Conservation (phyloP, 2,888 invertebrate genomes). For the Protodeltote pygarga region DNA sequence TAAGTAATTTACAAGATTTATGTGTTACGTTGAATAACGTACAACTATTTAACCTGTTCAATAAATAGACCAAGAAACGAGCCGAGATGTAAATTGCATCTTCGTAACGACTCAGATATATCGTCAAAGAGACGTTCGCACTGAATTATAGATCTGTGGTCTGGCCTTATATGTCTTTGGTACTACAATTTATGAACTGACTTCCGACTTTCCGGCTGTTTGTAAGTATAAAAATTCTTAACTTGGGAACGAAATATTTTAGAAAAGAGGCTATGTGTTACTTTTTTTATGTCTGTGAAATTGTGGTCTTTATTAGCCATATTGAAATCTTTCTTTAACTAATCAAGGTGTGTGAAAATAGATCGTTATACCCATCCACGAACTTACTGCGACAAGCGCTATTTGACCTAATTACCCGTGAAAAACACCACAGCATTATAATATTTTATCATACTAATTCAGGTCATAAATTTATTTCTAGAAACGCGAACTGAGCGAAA, state of each 20-base stretch:
- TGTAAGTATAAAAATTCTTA: too few species aligned
- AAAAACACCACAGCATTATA: not conserved
- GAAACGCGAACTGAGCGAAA: not conserved
- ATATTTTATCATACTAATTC: not conserved
- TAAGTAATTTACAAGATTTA: slow-evolving; percentile 31
- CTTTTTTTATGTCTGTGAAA: too few species aligned
- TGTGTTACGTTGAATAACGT: slow-evolving; percentile 36
- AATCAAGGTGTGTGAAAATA: too few species aligned
- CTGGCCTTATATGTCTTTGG: slow-evolving; percentile 21
- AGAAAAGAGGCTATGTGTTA: too few species aligned
- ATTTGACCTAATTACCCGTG: too few species aligned
- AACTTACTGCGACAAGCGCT: too few species aligned
- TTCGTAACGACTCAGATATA: slow-evolving; percentile 40
- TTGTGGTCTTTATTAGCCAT: too few species aligned
- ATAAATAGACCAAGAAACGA: slow-evolving; percentile 43
- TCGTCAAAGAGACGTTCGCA: slow-evolving; percentile 27
- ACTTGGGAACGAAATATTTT: too few species aligned
- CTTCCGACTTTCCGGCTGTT: not conserved
- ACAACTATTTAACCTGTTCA: slow-evolving; percentile 37
- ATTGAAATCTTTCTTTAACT: too few species aligned
- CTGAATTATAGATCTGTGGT: slow-evolving; percentile 45
- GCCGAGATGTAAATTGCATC: slow-evolving; percentile 48
- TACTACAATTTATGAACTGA: slow-evolving; percentile 21
- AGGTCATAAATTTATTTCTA: not conserved
- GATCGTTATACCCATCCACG: too few species aligned